Evolutionary conservation across 1,140 invertebrate genomes (phyloP).

Genomic region (Ganaspis sp.): DNA sequence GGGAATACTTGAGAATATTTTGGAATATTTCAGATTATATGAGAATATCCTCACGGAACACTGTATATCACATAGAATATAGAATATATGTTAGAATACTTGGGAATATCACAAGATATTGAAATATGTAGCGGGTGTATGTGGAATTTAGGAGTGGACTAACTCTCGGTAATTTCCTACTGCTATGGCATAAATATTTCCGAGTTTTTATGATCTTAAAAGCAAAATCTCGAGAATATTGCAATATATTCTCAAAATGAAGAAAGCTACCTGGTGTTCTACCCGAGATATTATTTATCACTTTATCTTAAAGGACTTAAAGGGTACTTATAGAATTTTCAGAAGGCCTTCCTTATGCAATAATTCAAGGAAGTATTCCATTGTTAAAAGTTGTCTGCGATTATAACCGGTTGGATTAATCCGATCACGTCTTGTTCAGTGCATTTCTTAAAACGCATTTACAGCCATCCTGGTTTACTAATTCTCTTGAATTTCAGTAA

Average conservation of each 20-base stretch:
- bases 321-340: neutral
- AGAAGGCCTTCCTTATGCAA: conserved; percentile 14
- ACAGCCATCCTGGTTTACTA: conserved; percentile 43
- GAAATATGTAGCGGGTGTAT: no score
- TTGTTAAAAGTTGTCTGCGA: neutral
- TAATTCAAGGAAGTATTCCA: neutral
- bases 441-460: conserved; percentile 53
- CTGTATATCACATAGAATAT: no score
- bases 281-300: neutral
- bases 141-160: no score
- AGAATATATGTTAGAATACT: no score
- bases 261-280: neutral
- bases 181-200: no score
- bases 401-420: conserved; percentile 2
- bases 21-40: no score
- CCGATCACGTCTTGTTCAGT: neutral
- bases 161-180: no score
- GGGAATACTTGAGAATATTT: no score
- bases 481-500: conserved; percentile 40
- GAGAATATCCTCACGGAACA: no score
- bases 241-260: neutral
- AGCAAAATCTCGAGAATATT: no score
- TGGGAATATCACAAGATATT: no score
- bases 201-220: no score
- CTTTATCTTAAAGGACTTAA: neutral